phyloP scores from a whole-genome alignment of 2,888 invertebrate species.

The Emesis furor region DNA sequence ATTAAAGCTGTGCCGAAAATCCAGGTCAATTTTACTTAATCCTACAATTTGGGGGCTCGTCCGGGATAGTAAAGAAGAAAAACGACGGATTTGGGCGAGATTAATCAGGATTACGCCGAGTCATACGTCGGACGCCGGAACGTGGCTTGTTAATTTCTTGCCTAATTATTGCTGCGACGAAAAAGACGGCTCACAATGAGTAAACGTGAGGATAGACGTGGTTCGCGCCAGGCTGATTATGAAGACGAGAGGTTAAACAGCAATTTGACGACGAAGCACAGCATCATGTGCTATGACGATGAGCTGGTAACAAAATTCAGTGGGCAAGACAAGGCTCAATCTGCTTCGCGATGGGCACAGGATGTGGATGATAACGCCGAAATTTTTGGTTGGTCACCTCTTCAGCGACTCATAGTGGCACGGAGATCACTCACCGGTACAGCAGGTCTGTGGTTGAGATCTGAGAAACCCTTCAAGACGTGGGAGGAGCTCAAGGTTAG shows the following conservation, averaged over 20 bases:
- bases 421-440: conserved; percentile 34
- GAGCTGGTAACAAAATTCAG: neutral
- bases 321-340: neutral
- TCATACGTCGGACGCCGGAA: no score
- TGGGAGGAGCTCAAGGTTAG: neutral
- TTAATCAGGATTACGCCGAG: no score
- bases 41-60: no score
- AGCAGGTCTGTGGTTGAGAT: neutral
- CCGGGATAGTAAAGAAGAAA: no score
- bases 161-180: neutral
- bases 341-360: conserved; percentile 32
- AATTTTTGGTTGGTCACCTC: conserved; percentile 48
- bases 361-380: conserved; percentile 56
- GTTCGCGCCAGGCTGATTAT: conserved; percentile 9
- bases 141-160: no score
- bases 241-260: neutral
- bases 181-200: neutral
- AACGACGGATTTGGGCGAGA: no score
- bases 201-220: neutral
- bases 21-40: no score
- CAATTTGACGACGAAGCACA: neutral
- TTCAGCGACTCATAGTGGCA: conserved; percentile 46
- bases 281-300: neutral
- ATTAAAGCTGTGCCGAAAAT: no score
- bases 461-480: neutral